Base-by-base conservation (phyloP, 2,888 invertebrate species). In the Smittia aterrima region DNA sequence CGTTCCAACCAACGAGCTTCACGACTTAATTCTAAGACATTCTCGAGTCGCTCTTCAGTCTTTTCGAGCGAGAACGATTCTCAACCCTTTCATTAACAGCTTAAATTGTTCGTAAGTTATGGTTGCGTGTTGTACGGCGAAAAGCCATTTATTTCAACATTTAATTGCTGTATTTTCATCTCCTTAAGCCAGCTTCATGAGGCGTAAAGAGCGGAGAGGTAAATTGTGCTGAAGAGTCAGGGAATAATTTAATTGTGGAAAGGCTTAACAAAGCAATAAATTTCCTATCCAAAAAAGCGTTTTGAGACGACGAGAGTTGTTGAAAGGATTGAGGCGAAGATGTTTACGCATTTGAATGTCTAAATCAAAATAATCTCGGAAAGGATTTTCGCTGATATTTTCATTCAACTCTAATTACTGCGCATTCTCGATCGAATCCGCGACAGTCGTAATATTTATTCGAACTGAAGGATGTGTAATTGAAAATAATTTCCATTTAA, bases 401-500 rank as follows among this genome's bases (percentile, higher is more conserved):
- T 22, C 41, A 47, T 66, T 16, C 13, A 67, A n/a, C n/a, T 47
- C 66, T 41, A 67, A 67, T 67, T 67, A 41, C n/a, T 47, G 67
- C 67, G 67, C 67, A 67, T 22, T 67, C 67, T 41, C 67, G 38
- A 16, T n/a, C 3, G 3, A 47, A 47, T 11, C n/a, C 47, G 47
- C 47, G 47, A 47, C 47, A n/a, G n/a, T 47, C 47, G 47, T 16
- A 47, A 47, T 38, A 47, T 47, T 47, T 18, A 20, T 18, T n/a
- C 20, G 22, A 1, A 18, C 20, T 3, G 22, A 20, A 20, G 18
- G 18, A 58, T 58, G 27, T 54, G 70, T 70, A 70, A 70, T 70
- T 70, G 70, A 70, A 70, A 54, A 70, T 70, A 70, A 70, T 70
- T 70, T 70, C 25, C 27, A 22, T 62, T 62, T 72, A 72, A 72